Evolutionary conservation across 2,797 vertebrate genomes (phyloP), one percentile per base, ranked within the genome.

Genomic region (Helicolenus hilgendorfi): DNA sequence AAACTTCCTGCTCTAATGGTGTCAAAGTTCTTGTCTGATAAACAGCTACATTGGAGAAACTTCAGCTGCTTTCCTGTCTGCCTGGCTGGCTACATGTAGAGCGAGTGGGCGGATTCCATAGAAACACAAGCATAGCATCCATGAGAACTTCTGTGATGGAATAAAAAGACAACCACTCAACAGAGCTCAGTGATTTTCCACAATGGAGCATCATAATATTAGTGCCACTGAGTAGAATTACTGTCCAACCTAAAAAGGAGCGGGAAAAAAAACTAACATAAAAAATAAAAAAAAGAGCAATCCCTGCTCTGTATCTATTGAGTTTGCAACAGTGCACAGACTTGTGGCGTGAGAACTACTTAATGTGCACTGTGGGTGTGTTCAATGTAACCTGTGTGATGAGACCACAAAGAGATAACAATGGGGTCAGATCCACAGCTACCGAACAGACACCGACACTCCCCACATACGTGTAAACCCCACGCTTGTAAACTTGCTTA

Each of bases 1-100:
- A 4, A 76, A 94, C 96, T 97, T 97, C 96, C 97, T 96, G 95
- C 74, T 92, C 88, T 69, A 64, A 83, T 81, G 59, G 90, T 95
- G 94, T 96, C 92, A 95, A 92, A 95, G 95, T 95, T 93, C 91
- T 92, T 69, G 85, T 89, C 83, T 86, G 79, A 93, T 95, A 95
- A 94, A 96, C 92, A 96, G 85, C 89, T 86, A 87, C 72, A 85
- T 86, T 80, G 84, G 87, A 88, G 53, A 90, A 84, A 84, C 45
- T 38, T 89, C 80, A 81, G 83, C 85, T 81, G 87, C 81, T 93
- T 92, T 90, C 86, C 91, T 92, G 89, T 77, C 84, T 90, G 83
- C 84, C 45, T 72, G 72, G 60, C 77, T 77, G 83, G 88, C 86
- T 78, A 11, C 89, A 78, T 84, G 77, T 73, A 84, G 69, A 89